phyloP scores from a whole-genome alignment of 2,113 vertebrate species.

The Rhea pennata region DNA sequence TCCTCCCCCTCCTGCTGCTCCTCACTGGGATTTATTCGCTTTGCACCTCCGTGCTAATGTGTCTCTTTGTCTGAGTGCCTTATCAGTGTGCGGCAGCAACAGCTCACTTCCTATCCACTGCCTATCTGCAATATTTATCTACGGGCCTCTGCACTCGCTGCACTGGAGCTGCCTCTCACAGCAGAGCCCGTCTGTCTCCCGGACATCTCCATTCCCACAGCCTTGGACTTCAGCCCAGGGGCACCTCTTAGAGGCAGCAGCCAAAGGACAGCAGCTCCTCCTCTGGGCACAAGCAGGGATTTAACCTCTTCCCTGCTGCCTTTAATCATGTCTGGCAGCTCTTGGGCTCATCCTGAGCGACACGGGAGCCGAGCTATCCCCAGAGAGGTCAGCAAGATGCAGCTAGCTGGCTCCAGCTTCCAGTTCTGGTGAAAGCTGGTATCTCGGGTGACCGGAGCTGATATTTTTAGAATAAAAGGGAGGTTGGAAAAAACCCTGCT shows the following conservation, averaged over 20 bases:
- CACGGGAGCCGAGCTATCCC: not conserved
- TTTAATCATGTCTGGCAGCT: not conserved
- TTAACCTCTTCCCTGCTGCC: not conserved
- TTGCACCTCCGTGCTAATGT: not conserved
- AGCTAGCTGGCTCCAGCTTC: not conserved
- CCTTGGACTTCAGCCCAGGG: not conserved
- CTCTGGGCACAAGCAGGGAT: not conserved
- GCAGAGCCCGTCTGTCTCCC: not conserved
- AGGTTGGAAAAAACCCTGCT: not conserved
- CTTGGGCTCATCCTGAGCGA: too few species aligned
- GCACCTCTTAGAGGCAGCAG: not conserved
- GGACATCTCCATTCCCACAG: rapidly evolving
- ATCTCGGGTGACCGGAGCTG: not conserved
- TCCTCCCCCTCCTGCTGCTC: not conserved
- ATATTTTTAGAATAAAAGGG: not conserved
- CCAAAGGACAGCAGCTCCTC: not conserved
- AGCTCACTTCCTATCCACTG: not conserved
- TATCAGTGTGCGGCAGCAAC: not conserved
- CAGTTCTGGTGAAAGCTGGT: not conserved
- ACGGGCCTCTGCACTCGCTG: rapidly evolving
- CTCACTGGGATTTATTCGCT: not conserved
- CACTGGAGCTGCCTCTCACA: not conserved
- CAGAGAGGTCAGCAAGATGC: not conserved
- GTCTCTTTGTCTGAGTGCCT: not conserved
- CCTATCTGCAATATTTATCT: not conserved